Evolutionary conservation across 1,140 invertebrate species (phyloP).

Genomic region (Philaenus spumarius): DNA sequence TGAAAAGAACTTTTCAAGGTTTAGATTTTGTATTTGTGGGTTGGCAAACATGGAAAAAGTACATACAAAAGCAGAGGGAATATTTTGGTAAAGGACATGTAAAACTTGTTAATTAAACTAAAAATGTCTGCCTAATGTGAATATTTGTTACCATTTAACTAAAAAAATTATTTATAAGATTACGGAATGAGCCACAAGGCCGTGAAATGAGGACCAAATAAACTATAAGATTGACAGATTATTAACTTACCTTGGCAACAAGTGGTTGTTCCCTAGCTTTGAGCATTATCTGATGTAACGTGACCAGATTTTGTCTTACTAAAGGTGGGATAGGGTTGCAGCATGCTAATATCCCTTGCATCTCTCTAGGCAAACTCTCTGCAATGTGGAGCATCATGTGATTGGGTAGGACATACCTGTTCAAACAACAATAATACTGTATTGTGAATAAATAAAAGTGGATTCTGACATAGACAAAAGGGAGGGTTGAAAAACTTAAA

Average conservation of each 20-base stretch:
- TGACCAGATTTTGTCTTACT: constrained; percentile 65
- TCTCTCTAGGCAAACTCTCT: constrained; percentile 84
- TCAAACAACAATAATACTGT: no score
- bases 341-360: constrained; percentile 88
- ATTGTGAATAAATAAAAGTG: no score
- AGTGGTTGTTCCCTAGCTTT: constrained; percentile 67
- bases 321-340: constrained; percentile 90
- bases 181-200: not conserved
- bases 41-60: no score
- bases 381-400: constrained; percentile 91
- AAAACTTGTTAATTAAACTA: not conserved
- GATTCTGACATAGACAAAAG: no score
- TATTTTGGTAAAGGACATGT: no score
- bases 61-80: no score
- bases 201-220: not conserved
- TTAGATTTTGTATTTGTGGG: no score
- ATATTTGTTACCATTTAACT: no score
- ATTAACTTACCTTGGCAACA: constrained; percentile 50
- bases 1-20: no score
- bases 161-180: no score
- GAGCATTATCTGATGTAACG: constrained; percentile 69
- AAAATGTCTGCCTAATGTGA: not conserved
- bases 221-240: constrained; percentile 3
- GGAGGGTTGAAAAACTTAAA: no score
- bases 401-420: constrained; percentile 86